A percentile compares a stretch with the other conserved stretches of the same genome.
Evolutionary conservation across 2,888 invertebrate species (phyloP).

Genomic region (Bellardia pandia): DNA sequence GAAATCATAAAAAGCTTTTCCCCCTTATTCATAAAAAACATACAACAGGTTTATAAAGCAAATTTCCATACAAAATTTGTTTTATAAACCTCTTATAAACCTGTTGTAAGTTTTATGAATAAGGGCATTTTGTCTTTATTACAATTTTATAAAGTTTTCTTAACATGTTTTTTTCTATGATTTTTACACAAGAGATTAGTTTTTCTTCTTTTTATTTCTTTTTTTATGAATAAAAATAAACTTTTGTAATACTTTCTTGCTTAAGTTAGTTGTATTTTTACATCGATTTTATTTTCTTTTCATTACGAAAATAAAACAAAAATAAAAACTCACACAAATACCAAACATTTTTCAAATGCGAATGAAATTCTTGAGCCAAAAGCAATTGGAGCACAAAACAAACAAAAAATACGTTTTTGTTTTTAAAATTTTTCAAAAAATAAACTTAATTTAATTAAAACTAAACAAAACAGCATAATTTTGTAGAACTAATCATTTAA

Average conservation of each 20-base stretch:
- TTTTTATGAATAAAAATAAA: conserved; percentile 8
- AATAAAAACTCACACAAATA: conserved; percentile 11
- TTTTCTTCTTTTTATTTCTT: neutral
- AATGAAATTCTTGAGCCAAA: conserved; percentile 57
- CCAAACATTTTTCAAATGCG: conserved; percentile 26
- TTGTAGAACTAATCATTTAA: no score
- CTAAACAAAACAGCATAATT: no score
- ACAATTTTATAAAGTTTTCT: no score
- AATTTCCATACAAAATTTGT: no score
- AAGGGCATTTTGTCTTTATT: no score
- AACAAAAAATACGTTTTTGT: neutral
- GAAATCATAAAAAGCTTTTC: no score
- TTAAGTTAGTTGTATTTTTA: conserved; percentile 22
- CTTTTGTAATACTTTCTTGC: conserved; percentile 42
- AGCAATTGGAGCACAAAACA: conserved; percentile 68
- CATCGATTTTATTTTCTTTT: conserved; percentile 25
- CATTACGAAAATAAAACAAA: neutral
- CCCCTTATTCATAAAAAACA: no score
- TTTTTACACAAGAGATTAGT: neutral
- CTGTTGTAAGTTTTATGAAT: no score
- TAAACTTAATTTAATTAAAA: conserved; percentile 38
- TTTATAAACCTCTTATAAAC: no score
- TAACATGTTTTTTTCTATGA: neutral
- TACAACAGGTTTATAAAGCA: no score
- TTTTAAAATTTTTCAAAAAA: no score